Percentiles rank a stretch among this genome's conserved stretches.
phyloP scores from a whole-genome alignment of 2,113 vertebrate genomes.

The Mirounga angustirostris region DNA sequence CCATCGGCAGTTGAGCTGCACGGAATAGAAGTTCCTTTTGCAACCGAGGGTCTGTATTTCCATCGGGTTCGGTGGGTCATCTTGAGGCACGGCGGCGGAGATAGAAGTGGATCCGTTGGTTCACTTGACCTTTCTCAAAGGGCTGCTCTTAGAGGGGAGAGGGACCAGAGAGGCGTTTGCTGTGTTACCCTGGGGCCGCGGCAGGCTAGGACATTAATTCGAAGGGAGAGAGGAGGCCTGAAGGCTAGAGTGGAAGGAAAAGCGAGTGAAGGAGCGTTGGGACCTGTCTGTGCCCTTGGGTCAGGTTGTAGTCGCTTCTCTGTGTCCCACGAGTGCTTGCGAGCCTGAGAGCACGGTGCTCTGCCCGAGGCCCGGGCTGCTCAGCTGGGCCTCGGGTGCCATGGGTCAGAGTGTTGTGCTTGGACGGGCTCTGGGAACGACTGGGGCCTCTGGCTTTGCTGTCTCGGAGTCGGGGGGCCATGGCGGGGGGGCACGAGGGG shows the following conservation, averaged over 20 bases:
- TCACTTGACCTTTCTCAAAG: neutral
- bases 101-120: neutral
- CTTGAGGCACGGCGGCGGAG: rapidly evolving
- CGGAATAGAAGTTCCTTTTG: neutral
- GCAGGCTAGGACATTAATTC: neutral
- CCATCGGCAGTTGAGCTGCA: neutral
- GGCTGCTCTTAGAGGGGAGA: neutral
- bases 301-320: neutral
- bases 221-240: neutral
- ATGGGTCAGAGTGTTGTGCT: neutral
- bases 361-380: neutral
- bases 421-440: neutral
- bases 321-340: neutral
- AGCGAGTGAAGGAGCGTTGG: rapidly evolving
- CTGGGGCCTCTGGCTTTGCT: neutral
- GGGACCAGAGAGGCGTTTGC: no score
- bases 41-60: neutral
- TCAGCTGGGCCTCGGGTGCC: neutral
- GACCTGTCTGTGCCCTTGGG: no score
- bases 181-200: rapidly evolving
- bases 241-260: neutral
- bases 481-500: neutral
- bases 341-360: neutral
- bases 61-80: rapidly evolving
- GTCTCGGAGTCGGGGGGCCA: neutral